A percentile compares a stretch with the other conserved stretches of the same genome.
phyloP scores from a whole-genome alignment of 1,140 invertebrate genomes.

The Nomia melanderi region DNA sequence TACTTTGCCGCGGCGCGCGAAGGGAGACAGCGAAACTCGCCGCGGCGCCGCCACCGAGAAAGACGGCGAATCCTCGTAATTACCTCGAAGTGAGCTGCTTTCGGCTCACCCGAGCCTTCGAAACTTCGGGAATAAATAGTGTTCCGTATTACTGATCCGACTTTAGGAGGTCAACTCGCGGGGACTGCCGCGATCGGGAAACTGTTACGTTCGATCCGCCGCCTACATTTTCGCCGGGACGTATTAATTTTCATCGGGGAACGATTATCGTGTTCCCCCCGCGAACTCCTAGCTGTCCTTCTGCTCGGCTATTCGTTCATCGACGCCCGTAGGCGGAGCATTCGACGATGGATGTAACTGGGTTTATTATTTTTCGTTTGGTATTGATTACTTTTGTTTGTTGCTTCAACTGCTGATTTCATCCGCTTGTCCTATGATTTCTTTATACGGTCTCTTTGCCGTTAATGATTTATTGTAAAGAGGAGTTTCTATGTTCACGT shows the following conservation, averaged over 20 bases:
- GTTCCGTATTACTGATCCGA: constrained; percentile 74
- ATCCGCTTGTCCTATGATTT: no score
- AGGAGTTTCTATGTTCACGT: no score
- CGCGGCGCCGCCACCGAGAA: constrained; percentile 54
- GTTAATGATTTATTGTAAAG: no score
- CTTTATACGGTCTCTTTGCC: no score
- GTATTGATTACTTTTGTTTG: no score
- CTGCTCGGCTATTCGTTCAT: no score
- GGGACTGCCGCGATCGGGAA: constrained; percentile 40
- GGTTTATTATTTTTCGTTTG: no score
- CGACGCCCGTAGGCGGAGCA: no score
- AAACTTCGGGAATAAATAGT: constrained; percentile 81
- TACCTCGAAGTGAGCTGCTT: constrained; percentile 80
- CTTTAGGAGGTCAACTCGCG: constrained; percentile 68
- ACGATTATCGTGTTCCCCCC: not conserved
- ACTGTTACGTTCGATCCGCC: constrained; percentile 51
- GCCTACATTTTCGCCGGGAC: constrained; percentile 15
- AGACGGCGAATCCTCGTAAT: constrained; percentile 77
- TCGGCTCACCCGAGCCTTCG: constrained; percentile 78
- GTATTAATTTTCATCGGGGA: constrained; percentile 30
- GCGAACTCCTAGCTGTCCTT: no score
- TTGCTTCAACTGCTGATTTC: no score
- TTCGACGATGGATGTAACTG: no score
- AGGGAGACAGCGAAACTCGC: constrained; percentile 62
- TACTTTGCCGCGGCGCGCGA: constrained; percentile 75